phyloP scores from a whole-genome alignment of 2,797 vertebrate genomes.

The Threskiornis aethiopicus region DNA sequence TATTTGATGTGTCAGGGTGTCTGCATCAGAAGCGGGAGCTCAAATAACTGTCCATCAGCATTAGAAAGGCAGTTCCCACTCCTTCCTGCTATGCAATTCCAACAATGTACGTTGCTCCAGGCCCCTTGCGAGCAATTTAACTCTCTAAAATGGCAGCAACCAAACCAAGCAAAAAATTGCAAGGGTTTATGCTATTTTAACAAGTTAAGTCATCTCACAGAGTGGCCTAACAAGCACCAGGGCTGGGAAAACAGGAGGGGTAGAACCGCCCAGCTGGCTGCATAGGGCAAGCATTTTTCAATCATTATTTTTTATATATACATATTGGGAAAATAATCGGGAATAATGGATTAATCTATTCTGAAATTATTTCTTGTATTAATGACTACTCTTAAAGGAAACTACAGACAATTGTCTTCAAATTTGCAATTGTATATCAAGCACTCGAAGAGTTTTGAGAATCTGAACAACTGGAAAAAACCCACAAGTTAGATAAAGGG shows the following conservation, averaged over 20 bases:
- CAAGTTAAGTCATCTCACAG: background rate
- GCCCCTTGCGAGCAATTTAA: background rate
- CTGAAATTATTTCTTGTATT: background rate
- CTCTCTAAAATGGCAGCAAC: background rate
- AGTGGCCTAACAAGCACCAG: background rate
- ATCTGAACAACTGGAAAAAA: background rate
- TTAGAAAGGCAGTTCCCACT: background rate
- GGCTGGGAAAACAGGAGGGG: fast-evolving
- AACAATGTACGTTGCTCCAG: background rate
- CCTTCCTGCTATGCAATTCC: background rate
- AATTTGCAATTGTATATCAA: background rate
- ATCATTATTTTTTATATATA: background rate
- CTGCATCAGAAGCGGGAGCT: background rate
- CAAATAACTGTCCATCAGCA: background rate
- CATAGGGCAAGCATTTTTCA: background rate
- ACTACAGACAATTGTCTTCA: background rate
- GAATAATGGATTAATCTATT: background rate
- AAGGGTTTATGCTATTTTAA: background rate
- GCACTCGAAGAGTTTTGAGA: background rate
- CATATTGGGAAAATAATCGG: background rate
- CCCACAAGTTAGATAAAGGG: background rate
- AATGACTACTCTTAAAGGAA: background rate
- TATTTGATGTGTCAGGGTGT: background rate
- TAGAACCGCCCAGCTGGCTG: background rate
- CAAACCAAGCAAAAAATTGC: background rate